phyloP scores from a whole-genome alignment of 2,113 vertebrate species.

The Brachypodius melanocephalos region DNA sequence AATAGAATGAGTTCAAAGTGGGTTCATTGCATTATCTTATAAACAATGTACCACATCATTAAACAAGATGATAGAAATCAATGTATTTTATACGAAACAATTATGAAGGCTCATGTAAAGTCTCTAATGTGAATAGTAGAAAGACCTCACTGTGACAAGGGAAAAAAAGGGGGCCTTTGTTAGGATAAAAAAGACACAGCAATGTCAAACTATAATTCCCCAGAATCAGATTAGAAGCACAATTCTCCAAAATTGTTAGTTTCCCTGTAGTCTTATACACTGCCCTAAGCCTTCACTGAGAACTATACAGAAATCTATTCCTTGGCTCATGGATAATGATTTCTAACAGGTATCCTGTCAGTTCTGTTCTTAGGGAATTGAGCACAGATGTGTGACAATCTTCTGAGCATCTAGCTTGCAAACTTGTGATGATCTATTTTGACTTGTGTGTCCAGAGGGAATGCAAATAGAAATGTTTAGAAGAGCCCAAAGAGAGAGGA shows the following conservation, averaged over 20 bases:
- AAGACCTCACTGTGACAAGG: neutral
- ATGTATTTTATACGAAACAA: slow-evolving; percentile 53
- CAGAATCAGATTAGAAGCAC: slow-evolving; percentile 3
- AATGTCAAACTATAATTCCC: neutral
- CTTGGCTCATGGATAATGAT: neutral
- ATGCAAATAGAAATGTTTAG: neutral
- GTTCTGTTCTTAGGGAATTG: neutral
- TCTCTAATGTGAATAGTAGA: neutral
- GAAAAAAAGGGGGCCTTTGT: neutral
- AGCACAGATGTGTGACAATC: neutral
- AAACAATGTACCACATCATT: slow-evolving; percentile 57
- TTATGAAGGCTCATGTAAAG: slow-evolving; percentile 26
- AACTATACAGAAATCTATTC: neutral
- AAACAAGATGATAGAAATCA: slow-evolving; percentile 62
- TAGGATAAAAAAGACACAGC: slow-evolving; percentile 8
- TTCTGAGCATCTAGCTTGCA: neutral
- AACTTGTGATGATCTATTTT: neutral
- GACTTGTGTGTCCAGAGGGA: neutral
- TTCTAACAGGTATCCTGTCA: neutral
- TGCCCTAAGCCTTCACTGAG: neutral
- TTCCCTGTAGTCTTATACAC: neutral
- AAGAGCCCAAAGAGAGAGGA: neutral
- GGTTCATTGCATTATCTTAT: slow-evolving; percentile 53
- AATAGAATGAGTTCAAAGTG: slow-evolving; percentile 53
- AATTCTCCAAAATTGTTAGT: neutral